Base-by-base conservation (phyloP, 2,797 vertebrate genomes). In the Phoebastria nigripes region DNA sequence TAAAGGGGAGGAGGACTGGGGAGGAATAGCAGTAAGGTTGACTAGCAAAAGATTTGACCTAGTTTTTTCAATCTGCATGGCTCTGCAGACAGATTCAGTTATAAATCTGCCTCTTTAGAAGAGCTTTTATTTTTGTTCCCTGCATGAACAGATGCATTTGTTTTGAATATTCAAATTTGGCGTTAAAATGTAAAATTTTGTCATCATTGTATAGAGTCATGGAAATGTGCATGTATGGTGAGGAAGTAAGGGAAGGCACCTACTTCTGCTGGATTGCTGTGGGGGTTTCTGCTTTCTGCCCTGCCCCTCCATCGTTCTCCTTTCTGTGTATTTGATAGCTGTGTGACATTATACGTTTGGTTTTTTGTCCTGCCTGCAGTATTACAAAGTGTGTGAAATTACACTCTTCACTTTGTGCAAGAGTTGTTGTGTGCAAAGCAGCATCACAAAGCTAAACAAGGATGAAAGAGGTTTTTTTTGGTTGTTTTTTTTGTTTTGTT, bases 31-130 rank as follows among this genome's bases (percentile, higher is more conserved):
- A 87, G 74, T 15, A 69, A 93, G 72, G 88, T 31, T 85, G 83
- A 78, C 78, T 77, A 93, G 82, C 77, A 78, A 59, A 95, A 91
- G 66, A 74, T 94, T 93, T 96, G 97, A 97, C 97, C 95, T 96
- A 94, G 26, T 93, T 97, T 91, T 96, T 94, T 94, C 96, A 87
- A 26, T 96, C 89, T 86, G 72, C 33, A 26, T 62, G 84, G 87
- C 72, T 89, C 65, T 90, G 82, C 78, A 93, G 93, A 42, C 73
- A 83, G 81, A 71, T 67, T 87, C 87, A 31, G 26, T 92, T 95
- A 87, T 76, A 89, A 93, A 94, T 93, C 78, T 93, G 55, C n/a
- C 49, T 87, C 59, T 93, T 78, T 55, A 59, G 70, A 79, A 90
- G 52, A 67, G 61, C n/a, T 39, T 89, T 80, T 72, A 33, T 83